Base-by-base conservation (phyloP, 1,140 invertebrate genomes). In the Drosophila nigrodunni region DNA sequence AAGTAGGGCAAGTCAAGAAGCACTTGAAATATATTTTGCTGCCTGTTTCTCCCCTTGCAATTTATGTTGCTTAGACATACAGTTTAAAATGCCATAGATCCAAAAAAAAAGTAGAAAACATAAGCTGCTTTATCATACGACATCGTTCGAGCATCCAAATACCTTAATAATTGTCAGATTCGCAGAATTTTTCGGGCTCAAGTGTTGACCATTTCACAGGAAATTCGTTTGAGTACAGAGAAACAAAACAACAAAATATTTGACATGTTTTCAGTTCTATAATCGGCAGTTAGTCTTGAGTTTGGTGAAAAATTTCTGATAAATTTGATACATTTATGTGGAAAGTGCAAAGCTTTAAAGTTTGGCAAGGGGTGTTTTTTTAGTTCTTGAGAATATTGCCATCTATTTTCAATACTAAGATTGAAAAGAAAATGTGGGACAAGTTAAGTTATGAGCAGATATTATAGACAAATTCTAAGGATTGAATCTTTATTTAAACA, bases 1-100 rank as follows among this genome's bases (percentile, higher is more conserved):
- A 88, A 88, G 80, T 88, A 68, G 77, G 74, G 65, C 85, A 88
- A 77, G 77, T 88, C 80, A 80, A 88, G 83, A 50, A 87, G 80
- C 85, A 60, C 85, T 88, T 75, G 70, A 89, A 87, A 82, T 65
- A 67, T 81, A 76, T 58, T 82, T 59, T 52, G 50, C 35, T 50
- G 55, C 47, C 70, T 67, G 43, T 54, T 52, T 50, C 9, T 39
- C 39, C 25, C 47, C 35, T 58, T n/a, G 47, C 68, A 79, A 72
- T 78, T 78, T 76, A 78, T 79, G 71, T 77, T 73, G 55, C 80
- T 55, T 79, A 80, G 82, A 78, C 86, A 87, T 75, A 54, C 74
- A 79, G 66, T 79, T 74, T 66, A 71, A 77, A 68, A 64, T 69
- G 78, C 44, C n/a, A 30, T 13, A 18, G 39, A 21, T 64, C 59